Base-by-base conservation (phyloP, 1,140 invertebrate species). In the Penaeus japonicus region DNA sequence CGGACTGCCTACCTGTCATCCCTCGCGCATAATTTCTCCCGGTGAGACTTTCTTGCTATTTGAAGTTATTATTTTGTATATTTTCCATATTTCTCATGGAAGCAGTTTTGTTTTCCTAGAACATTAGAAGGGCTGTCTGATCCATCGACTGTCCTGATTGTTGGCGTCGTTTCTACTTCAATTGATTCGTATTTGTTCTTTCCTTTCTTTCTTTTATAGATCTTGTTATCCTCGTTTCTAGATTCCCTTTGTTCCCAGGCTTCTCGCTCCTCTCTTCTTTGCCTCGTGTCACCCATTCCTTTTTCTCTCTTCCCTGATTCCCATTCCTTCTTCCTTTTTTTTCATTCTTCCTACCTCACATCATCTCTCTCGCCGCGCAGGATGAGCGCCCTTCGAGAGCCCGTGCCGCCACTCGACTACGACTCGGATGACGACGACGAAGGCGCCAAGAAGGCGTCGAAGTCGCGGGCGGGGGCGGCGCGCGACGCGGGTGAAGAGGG, bases 381-480 rank as follows among this genome's bases (percentile, higher is more conserved):
- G n/a, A 20, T 88, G 27, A 84, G 87, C 55, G 24, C 77, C 17
- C 55, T 88, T 18, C 53, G 39, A 35, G 24, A 24, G 4, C 87
- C 70, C 18, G 54, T 24, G 5, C 87, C 80, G 1, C 53, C 87
- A 2, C 70, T 88, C 4, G 87, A 88, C 70, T 88, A 88, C 55
- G 87, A 88, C 30, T 88, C 87, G 0, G 78, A 88, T 7, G 81
- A 88, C 30, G 87, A 88, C 3, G 79, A 82, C 12, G 84, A 79
- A 18, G 39, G 24, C 22, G 62, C 22, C 20, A 77, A 83, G 55
- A 20, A 47, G 73, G 30, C 5, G 32, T 27, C 27, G 32, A 18
- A 1, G 32, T 39, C n/a, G 47, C 15, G 22, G 65, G 73, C n/a
- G 62, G 22, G 53, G 81, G 47, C 4, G 87, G 77, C 30, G 47